Conservation (phyloP, 2,888 invertebrate genomes). For the Epistrophe grossulariae region DNA sequence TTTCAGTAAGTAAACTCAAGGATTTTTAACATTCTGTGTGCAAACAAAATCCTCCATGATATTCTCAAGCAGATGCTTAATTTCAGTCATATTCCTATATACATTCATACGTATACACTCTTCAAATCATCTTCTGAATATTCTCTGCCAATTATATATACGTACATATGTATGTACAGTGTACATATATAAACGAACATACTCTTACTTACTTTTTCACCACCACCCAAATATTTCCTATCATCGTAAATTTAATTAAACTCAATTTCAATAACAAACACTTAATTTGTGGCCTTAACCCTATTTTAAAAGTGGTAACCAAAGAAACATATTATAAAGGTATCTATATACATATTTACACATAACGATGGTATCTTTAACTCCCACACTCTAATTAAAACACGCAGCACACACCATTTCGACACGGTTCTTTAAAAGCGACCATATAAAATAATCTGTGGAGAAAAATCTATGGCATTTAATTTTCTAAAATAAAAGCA, state of each 20-base stretch:
- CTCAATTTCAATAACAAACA: conserved; percentile 45
- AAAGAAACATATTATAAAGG: conserved; percentile 9
- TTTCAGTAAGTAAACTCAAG: background rate
- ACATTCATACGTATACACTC: background rate
- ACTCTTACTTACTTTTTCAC: background rate
- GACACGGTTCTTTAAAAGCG: conserved; percentile 31
- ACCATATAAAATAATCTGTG: conserved; percentile 1
- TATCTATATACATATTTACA: background rate
- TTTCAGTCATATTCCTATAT: background rate
- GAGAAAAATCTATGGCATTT: conserved; percentile 14
- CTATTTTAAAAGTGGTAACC: conserved; percentile 50
- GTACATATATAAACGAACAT: too few relatives aligned
- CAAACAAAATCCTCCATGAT: background rate
- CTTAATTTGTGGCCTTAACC: conserved; percentile 55
- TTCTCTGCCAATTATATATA: background rate
- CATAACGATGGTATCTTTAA: conserved; percentile 23
- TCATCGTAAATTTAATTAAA: conserved; percentile 22
- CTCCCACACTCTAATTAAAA: conserved; percentile 25
- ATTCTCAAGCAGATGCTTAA: background rate
- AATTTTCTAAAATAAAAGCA: conserved; percentile 15
- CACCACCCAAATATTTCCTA: background rate
- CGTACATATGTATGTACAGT: too few relatives aligned
- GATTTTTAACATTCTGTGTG: background rate
- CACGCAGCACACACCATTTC: background rate
- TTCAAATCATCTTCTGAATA: background rate